These are phyloP conservation scores for Operophtera brumata DNA, from an alignment of 2,888 invertebrate species.

Conservation along the genomic window DNA sequence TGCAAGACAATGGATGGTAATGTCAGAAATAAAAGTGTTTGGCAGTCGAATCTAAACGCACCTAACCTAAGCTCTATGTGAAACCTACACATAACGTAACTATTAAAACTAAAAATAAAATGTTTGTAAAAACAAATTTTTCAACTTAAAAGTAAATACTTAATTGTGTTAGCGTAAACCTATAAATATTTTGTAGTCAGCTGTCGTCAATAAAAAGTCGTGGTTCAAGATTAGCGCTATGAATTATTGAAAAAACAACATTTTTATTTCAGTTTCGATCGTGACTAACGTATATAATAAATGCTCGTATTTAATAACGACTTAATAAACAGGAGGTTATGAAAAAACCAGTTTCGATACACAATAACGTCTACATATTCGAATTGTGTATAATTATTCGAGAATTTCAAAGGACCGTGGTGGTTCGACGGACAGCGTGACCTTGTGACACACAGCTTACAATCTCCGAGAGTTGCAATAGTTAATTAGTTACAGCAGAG, in stretches of 20 bases:
- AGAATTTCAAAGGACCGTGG: conserved; percentile 16
- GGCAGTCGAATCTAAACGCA: no score
- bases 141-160: no score
- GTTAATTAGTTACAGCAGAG: not conserved
- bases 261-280: conserved; percentile 3
- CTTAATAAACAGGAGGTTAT: conserved; percentile 1
- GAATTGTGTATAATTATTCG: conserved; percentile 4
- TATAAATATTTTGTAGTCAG: no score
- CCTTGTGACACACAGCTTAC: conserved; percentile 36
- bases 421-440: conserved; percentile 26
- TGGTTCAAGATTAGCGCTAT: not conserved
- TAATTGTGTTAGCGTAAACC: no score
- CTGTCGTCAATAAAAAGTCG: no score
- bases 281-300: conserved; percentile 11
- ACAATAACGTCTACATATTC: conserved; percentile 3
- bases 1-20: no score
- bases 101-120: no score
- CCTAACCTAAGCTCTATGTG: no score
- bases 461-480: conserved; percentile 31
- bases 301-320: not conserved
- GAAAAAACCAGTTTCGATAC: conserved; percentile 12
- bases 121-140: no score
- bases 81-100: no score
- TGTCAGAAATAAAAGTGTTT: no score
- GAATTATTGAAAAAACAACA: not conserved